Evolutionary conservation across 2,888 invertebrate species (phyloP), one percentile per base, ranked within the genome.

Genomic region (Polia nebulosa): DNA sequence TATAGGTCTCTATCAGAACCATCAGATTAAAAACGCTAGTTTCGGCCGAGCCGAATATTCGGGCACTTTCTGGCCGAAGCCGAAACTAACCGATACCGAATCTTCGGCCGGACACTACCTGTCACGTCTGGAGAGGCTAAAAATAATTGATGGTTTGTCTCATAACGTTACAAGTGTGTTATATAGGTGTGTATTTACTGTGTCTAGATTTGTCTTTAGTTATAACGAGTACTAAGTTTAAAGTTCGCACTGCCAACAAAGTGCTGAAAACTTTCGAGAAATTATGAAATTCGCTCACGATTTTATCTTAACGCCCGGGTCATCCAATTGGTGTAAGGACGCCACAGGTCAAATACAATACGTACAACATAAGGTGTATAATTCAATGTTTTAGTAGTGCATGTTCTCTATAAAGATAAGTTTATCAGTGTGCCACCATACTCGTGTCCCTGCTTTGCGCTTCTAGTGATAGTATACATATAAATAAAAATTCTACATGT

Each of bases 241-340:
- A 59, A 60, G 17, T 29, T 15, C 6, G 29, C 32, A 64, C n/a
- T 22, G 9, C 7, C 5, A 7, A 63, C 22, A 6, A 32, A 39
- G 49, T 34, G n/a, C 20, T 45, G 3, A 32, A 29, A 49, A 32
- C 11, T 32, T 41, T 64, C 11, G 39, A 20, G 9, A 63, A 27
- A 44, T 29, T 29, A 20, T 47, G 6, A 25, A 44, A 44, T 22
- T 72, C 2, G 32, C 39, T 57, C 56, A 39, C 41, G 57, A 41
- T 72, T 65, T 74, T 65, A 53, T 29, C n/a, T 22, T 32, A n/a
- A 51, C 32, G 22, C 20, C 44, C 36, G 64, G 64, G 20, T 52
- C 63, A 29, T 44, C 25, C n/a, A 13, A 47, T 29, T n/a, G n/a
- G n/a, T n/a, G n/a, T n/a, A n/a, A n/a, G n/a, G n/a, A n/a, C n/a